Evolutionary conservation across 2,888 invertebrate species (phyloP), one percentile per base, ranked within the genome.

Genomic region (Cephonodes hylas): DNA sequence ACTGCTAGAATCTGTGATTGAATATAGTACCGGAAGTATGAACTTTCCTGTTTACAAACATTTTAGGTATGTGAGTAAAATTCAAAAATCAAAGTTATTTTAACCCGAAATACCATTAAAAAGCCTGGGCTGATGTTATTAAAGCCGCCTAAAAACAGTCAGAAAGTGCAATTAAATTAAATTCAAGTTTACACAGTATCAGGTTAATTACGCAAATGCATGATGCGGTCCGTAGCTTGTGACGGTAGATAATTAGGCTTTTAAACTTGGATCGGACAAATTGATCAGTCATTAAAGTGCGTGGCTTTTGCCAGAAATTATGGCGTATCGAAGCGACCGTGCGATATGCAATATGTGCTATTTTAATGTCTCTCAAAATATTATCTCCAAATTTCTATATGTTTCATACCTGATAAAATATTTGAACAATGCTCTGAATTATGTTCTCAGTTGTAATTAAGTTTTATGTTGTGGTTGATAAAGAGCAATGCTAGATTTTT

Each of bases 181-280:
- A 68, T 64, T 66, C 46, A 73, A 71, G 70, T 59, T 59, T 42
- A 59, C 58, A 59, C 71, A 68, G 72, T 72, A 71, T 75, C 68
- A 70, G 73, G 76, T 78, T 80, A 81, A 84, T 83, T 79, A 79
- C 72, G 70, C 69, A 76, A 81, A 79, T 81, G 76, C 72, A 75
- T 62, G 60, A 53, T 76, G 82, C 71, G 79, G 78, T 78, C 66
- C 69, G 68, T 71, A 66, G 64, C 63, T 74, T 66, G 75, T 78
- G 74, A 77, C 74, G 70, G 68, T 72, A 68, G 79, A 73, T 85
- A 82, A 82, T 83, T 81, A 80, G 71, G 81, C 84, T 82, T 84
- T 86, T 83, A 83, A 84, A 79, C 68, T 77, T 79, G 72, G 70
- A 77, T 80, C 75, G 74, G 75, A 72, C 74, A 71, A 82, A 83